Evolutionary conservation across 2,113 vertebrate species (phyloP), one percentile per base, ranked within the genome.

Genomic region (Rutilus rutilus): DNA sequence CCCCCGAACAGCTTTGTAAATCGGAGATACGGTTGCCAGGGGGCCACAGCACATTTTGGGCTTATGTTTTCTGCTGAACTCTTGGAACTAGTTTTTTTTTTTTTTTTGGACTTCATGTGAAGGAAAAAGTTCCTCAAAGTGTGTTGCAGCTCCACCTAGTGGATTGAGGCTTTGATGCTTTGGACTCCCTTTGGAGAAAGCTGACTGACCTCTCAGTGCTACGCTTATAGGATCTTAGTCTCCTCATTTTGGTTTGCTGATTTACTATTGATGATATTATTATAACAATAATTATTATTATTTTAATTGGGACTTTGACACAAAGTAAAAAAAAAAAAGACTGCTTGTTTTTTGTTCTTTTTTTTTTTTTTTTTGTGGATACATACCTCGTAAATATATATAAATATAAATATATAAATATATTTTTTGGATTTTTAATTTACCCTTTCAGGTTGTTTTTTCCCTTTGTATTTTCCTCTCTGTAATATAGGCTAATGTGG

Each of bases 311-410:
- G 78, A 87, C 71, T 87, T 91, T 74, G 23, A 45, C 69, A 90
- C 85, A 76, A 90, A 82, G 52, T 92, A 76, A 91, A 86, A 87
- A 76, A 91, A 86, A 87, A 87, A 90, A 90, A 90, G 88, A 93
- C 91, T 90, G 92, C 90, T 91, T 89, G 89, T 91, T 92, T 94
- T 94, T 91, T 86, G 91, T 90, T 87, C 88, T 91, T 54, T 91
- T 77, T 91, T 86, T 90, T 93, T 91, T 54, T 91, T 77, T 91
- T 86, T 90, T 93, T 92, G 94, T 94, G 93, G 89, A 95, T 90
- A 94, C 92, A 94, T 95, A 94, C 95, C 95, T 95, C 94, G 90
- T 93, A 94, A 93, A 94, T 94, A 93, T 93, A 94, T 93, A 94
- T 92, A 91, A 90, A 90, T 92, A 92, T 93, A 92, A 91, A 90